A percentile compares a stretch with the other conserved stretches of the same genome.
These are phyloP conservation scores for Lottia gigantea DNA, from an alignment of 2,888 invertebrate genomes.

Conservation along the genomic window DNA sequence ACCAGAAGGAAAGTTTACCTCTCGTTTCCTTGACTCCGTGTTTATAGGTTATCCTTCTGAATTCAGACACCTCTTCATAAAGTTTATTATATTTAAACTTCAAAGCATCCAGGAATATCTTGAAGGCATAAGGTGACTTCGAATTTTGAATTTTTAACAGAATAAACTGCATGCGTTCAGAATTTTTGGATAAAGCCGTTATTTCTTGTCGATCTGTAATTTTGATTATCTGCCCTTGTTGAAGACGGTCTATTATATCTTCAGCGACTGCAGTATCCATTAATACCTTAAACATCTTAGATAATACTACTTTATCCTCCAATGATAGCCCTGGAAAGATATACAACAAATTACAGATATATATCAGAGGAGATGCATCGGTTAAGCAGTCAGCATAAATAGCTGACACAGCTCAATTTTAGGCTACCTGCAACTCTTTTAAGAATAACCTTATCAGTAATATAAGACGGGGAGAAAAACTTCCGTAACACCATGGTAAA, in stretches of 20 bases:
- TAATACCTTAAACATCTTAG: slow-evolving; percentile 52
- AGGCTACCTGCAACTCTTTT: too few species aligned
- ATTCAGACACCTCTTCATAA: slow-evolving; percentile 50
- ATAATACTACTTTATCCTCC: slow-evolving; percentile 53
- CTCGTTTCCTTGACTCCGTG: slow-evolving; percentile 47
- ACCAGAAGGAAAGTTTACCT: slow-evolving; percentile 26
- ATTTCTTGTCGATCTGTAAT: slow-evolving; percentile 59
- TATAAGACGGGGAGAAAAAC: too few species aligned
- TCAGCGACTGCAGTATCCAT: slow-evolving; percentile 55
- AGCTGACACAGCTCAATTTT: too few species aligned
- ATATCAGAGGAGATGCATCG: too few species aligned
- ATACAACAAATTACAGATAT: background rate
- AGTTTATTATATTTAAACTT: slow-evolving; percentile 58
- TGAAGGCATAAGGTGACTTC: slow-evolving; percentile 44
- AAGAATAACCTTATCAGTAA: too few species aligned
- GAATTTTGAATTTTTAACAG: slow-evolving; percentile 52
- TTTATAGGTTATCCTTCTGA: slow-evolving; percentile 50
- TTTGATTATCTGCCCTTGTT: slow-evolving; percentile 57
- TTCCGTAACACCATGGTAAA: too few species aligned
- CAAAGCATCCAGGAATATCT: slow-evolving; percentile 54
- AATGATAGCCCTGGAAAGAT: slow-evolving; percentile 47
- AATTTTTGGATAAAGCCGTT: slow-evolving; percentile 42
- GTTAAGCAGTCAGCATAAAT: too few species aligned
- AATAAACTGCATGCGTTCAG: slow-evolving; percentile 54
- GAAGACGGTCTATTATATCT: slow-evolving; percentile 59